Conservation (phyloP, 2,113 vertebrate species). For the Bubo bubo region DNA sequence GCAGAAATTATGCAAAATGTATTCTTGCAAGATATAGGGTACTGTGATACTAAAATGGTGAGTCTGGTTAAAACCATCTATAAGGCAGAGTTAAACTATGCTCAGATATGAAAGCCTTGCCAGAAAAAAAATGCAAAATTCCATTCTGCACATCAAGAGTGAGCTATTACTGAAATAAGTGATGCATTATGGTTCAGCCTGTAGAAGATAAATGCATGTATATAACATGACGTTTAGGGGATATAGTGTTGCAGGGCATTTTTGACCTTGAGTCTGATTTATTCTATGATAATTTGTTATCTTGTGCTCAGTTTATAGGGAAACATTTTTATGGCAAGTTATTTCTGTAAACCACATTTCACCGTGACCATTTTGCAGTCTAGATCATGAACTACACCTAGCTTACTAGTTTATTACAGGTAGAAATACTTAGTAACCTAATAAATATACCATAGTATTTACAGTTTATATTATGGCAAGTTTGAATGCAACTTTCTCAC, state of each 20-base stretch:
- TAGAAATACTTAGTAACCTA: not conserved
- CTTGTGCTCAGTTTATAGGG: not conserved
- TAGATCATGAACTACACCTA: not conserved
- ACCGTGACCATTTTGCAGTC: accelerated
- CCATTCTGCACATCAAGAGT: not conserved
- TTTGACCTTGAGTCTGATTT: not conserved
- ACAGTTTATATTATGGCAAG: not conserved
- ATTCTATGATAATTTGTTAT: not conserved
- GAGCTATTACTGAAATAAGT: not conserved
- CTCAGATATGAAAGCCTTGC: not conserved
- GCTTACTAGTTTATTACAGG: not conserved
- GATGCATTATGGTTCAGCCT: not conserved
- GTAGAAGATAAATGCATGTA: too few species aligned
- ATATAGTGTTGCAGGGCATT: not conserved
- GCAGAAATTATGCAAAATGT: not conserved
- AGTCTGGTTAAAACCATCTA: not conserved
- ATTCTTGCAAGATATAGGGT: not conserved
- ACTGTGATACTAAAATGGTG: not conserved
- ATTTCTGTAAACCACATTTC: not conserved
- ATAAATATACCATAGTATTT: not conserved
- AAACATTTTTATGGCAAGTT: not conserved
- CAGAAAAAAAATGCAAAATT: not conserved
- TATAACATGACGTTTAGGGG: not conserved
- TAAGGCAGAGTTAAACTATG: not conserved
- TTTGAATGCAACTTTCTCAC: not conserved